Base-by-base conservation (phyloP, 1,140 invertebrate genomes). In the Brachionus calyciflorus region DNA sequence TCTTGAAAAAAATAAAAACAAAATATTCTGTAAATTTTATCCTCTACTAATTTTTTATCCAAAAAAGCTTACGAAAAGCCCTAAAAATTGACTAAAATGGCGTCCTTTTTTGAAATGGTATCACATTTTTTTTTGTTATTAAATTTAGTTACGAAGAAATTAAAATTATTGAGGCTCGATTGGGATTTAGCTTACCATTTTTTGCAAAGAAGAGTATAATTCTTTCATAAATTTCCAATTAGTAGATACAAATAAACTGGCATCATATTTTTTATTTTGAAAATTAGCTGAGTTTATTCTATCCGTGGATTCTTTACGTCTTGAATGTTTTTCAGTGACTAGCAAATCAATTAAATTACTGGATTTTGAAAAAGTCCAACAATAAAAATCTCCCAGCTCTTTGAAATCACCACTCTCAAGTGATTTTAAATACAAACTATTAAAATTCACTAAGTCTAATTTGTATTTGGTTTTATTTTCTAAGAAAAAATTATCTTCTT, bases 161-260 rank as follows among this genome's bases (percentile, higher is more conserved):
- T n/a, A n/a, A n/a, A n/a, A n/a, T n/a, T n/a, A n/a, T n/a, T n/a
- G n/a, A n/a, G n/a, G n/a, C n/a, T n/a, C n/a, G n/a, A n/a, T n/a
- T n/a, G n/a, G n/a, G n/a, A n/a, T n/a, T n/a, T n/a, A 49, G 12
- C 24, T 51, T 33, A 73, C 69, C 46, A 73, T 30, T 73, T 73
- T 73, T 55, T 51, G 28, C 14, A 73, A 24, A 33, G 21, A 55
- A n/a, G 33, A 37, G 30, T 73, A 73, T 10, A 73, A 21, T 21
- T 73, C 46, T 55, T 73, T 73, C 69, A 73, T 73, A 40, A 14
- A 73, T 33, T 41, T 37, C 69, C 69, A 73, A 55, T 73, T 28
- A 4, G 40, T 51, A 14, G 69, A 73, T 19, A 51, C 33, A 40
- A 33, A 19, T 24, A 73, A 73, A 24, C 28, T 73, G 24, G 33